These are phyloP conservation scores for Contarinia nasturtii DNA, from an alignment of 1,140 invertebrate species.

Conservation along the genomic window DNA sequence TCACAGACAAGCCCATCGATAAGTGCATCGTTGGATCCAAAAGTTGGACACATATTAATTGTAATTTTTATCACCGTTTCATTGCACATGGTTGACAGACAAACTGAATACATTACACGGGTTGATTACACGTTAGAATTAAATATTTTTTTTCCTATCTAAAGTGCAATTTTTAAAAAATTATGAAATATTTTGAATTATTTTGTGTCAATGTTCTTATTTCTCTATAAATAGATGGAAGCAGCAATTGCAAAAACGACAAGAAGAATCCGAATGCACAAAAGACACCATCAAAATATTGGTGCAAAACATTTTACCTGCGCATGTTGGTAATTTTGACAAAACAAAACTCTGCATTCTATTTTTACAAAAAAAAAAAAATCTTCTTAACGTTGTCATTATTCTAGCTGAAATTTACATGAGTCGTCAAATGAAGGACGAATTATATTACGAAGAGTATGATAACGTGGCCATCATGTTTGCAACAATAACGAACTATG, in stretches of 20 bases:
- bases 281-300: conserved; percentile 65
- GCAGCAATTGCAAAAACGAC: conserved; percentile 58
- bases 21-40: conserved; percentile 41
- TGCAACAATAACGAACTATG: conserved; percentile 70
- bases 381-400: too few relatives aligned
- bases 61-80: conserved; percentile 49
- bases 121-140: conserved; percentile 38
- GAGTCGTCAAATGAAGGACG: conserved; percentile 45
- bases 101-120: conserved; percentile 74
- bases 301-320: conserved; percentile 65
- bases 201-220: conserved; percentile 3
- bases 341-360: too few relatives aligned
- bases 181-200: background rate
- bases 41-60: conserved; percentile 47
- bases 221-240: conserved; percentile 51
- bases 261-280: conserved; percentile 55
- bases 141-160: too few relatives aligned
- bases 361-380: too few relatives aligned
- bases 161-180: too few relatives aligned
- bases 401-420: conserved; percentile 54
- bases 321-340: conserved; percentile 56
- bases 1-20: conserved; percentile 34
- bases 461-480: conserved; percentile 79
- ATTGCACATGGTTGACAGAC: conserved; percentile 64
- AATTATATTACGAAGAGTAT: conserved; percentile 70